phyloP scores from a whole-genome alignment of 2,888 invertebrate genomes.

The Steromphala cineraria region DNA sequence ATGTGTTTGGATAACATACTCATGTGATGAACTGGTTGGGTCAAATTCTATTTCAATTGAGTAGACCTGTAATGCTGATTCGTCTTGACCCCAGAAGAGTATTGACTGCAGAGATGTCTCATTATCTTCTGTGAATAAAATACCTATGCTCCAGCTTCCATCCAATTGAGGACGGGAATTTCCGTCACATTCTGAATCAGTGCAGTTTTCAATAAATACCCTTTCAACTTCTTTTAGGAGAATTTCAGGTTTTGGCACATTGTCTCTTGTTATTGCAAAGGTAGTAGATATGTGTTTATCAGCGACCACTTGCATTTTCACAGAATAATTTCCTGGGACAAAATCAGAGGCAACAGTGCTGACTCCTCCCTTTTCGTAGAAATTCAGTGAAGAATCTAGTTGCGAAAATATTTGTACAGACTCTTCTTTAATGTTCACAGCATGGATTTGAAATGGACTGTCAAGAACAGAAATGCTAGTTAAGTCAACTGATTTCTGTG shows the following conservation, averaged over 20 bases:
- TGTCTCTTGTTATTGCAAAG: constrained; percentile 31
- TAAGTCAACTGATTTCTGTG: too few relatives aligned
- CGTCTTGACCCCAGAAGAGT: constrained; percentile 38
- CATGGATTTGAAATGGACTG: neutral
- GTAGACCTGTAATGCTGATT: constrained; percentile 20
- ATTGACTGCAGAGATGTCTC: neutral
- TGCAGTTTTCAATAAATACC: neutral
- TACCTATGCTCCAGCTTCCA: neutral
- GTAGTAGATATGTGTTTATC: constrained; percentile 33
- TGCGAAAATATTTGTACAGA: neutral
- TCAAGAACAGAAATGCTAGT: neutral
- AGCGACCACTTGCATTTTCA: constrained; percentile 21
- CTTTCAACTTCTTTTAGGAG: neutral
- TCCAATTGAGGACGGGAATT: too few relatives aligned
- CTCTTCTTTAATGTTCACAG: neutral
- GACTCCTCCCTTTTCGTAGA: neutral
- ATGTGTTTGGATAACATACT: constrained; percentile 23
- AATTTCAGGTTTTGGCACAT: neutral
- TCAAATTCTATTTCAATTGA: constrained; percentile 31
- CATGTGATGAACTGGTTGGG: constrained; percentile 19
- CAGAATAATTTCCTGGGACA: constrained; percentile 34
- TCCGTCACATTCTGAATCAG: neutral
- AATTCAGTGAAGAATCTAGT: neutral
- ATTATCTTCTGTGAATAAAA: neutral
- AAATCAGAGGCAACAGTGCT: neutral